Percentiles rank a stretch among this genome's conserved stretches.
phyloP scores from a whole-genome alignment of 1,140 invertebrate species.

The Mactra quadrangularis region DNA sequence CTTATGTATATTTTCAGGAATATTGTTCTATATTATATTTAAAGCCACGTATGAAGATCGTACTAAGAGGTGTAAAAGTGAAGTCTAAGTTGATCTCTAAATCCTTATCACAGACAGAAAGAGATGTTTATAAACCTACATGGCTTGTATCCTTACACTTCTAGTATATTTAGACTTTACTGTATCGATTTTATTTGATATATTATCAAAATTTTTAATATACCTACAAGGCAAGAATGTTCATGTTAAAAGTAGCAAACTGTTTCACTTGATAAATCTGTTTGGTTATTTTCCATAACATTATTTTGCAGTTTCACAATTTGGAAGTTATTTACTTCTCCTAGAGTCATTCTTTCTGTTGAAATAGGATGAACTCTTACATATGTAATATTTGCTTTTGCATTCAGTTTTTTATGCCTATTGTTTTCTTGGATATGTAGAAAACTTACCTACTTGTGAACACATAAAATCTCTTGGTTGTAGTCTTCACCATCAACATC shows the following conservation, averaged over 20 bases:
- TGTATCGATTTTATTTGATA: too few species aligned
- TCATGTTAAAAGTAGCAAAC: too few species aligned
- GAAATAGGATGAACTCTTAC: too few species aligned
- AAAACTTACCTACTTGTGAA: too few species aligned
- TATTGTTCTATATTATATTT: slow-evolving; percentile 81
- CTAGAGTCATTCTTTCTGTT: too few species aligned
- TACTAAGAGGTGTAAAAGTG: slow-evolving; percentile 77
- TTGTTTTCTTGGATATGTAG: background rate
- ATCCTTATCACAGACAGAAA: slow-evolving; percentile 77
- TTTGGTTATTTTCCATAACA: too few species aligned
- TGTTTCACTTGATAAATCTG: too few species aligned
- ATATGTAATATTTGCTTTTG: background rate
- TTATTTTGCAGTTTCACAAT: too few species aligned
- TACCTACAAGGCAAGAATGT: too few species aligned
- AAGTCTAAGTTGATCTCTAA: slow-evolving; percentile 79
- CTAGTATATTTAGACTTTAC: background rate
- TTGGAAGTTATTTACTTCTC: too few species aligned
- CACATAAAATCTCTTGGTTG: too few species aligned
- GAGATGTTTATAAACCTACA: slow-evolving; percentile 78
- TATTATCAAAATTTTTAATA: too few species aligned
- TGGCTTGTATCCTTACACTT: slow-evolving; percentile 77
- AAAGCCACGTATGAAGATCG: slow-evolving; percentile 81
- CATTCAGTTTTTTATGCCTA: background rate
- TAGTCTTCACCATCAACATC: background rate
- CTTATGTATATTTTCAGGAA: slow-evolving; percentile 74